phyloP scores from a whole-genome alignment of 2,888 invertebrate species.

The Abrostola tripartita region DNA sequence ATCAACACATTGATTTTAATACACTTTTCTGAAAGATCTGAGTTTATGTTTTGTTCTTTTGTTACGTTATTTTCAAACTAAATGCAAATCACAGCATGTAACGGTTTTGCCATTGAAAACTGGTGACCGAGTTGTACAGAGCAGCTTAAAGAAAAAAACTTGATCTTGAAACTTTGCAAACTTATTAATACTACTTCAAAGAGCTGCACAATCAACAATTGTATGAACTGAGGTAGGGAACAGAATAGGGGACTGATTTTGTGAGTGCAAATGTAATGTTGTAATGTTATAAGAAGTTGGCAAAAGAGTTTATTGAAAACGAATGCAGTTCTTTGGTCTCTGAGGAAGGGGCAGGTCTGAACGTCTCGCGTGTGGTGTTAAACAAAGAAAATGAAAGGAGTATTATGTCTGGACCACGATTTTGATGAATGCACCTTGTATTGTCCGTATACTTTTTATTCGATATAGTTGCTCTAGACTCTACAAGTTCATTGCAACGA shows the following conservation, averaged over 20 bases:
- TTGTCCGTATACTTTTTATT: conserved; percentile 21
- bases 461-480: conserved; percentile 21
- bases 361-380: conserved; percentile 72
- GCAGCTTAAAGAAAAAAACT: conserved; percentile 63
- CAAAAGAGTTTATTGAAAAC: conserved; percentile 83
- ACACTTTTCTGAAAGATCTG: no score
- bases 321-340: conserved; percentile 77
- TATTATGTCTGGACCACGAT: conserved; percentile 75
- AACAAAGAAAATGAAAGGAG: conserved; percentile 81
- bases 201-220: conserved; percentile 16
- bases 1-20: no score
- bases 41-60: background rate
- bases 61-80: conserved; percentile 46
- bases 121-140: conserved; percentile 63
- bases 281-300: conserved; percentile 66
- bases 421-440: conserved; percentile 49
- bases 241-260: conserved; percentile 17
- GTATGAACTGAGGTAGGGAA: conserved; percentile 21
- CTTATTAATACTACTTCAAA: conserved; percentile 20
- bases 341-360: conserved; percentile 76
- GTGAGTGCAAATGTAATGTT: conserved; percentile 47
- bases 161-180: conserved; percentile 67
- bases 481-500: conserved; percentile 37
- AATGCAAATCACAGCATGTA: conserved; percentile 67
- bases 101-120: conserved; percentile 78